Conservation (phyloP, 2,888 invertebrate genomes). For the Apomyelois bistriatella region DNA sequence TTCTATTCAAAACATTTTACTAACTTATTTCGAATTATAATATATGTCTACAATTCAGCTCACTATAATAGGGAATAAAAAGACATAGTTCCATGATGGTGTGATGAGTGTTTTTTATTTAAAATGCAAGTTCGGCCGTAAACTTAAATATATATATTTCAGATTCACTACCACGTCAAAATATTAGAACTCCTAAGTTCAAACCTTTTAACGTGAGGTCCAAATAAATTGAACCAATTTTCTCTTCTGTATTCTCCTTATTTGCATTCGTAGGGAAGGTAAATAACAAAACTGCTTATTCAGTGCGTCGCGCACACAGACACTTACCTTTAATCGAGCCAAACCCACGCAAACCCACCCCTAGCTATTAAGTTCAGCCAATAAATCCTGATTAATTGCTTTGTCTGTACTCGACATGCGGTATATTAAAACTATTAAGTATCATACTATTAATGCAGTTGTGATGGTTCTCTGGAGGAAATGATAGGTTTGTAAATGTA, state of each 20-base stretch:
- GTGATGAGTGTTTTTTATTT: too few species aligned
- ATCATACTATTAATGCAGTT: conserved; percentile 7
- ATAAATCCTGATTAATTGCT: conserved; percentile 58
- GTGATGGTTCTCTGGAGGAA: not conserved
- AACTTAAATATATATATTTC: too few species aligned
- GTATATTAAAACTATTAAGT: conserved; percentile 26
- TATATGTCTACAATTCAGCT: too few species aligned
- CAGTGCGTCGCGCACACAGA: conserved; percentile 26
- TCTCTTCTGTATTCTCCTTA: not conserved
- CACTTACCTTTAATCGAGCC: conserved; percentile 4
- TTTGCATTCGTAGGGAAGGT: conserved; percentile 22
- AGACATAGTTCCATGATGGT: too few species aligned
- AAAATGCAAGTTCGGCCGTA: too few species aligned
- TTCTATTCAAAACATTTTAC: too few species aligned
- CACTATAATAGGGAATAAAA: too few species aligned
- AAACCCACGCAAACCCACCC: conserved; percentile 20
- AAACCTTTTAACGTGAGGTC: too few species aligned
- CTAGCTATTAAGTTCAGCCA: conserved; percentile 38
- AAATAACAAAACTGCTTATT: conserved; percentile 45
- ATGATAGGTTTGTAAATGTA: not conserved
- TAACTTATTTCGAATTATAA: too few species aligned
- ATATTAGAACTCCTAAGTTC: too few species aligned
- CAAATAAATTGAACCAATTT: not conserved
- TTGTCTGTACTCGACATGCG: conserved; percentile 28
- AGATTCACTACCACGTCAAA: too few species aligned